These are phyloP conservation scores for Aleiodes leptofemur DNA, from an alignment of 2,888 invertebrate species.

Conservation along the genomic window DNA sequence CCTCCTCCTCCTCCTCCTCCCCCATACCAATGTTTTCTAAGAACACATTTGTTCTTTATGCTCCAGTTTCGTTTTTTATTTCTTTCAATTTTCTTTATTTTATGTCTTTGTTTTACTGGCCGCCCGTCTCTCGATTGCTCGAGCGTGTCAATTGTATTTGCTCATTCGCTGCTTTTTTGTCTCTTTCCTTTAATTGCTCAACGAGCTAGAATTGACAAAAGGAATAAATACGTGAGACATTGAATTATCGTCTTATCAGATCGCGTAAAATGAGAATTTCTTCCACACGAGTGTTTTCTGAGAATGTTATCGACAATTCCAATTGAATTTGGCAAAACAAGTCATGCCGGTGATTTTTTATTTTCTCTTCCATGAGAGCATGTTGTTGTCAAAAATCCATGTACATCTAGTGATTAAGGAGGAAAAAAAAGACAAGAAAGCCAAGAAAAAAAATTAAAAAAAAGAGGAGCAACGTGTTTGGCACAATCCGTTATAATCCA, in stretches of 20 bases:
- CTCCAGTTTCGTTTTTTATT: conserved; percentile 26
- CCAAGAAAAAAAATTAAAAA: conserved; percentile 8
- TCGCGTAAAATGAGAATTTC: conserved; percentile 1
- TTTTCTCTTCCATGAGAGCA: neutral
- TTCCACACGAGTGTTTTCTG: neutral
- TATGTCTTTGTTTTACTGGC: neutral
- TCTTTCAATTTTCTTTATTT: neutral
- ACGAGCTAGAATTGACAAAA: neutral
- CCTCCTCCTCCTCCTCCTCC: neutral
- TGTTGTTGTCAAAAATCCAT: neutral
- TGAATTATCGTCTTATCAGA: neutral
- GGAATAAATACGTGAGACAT: neutral
- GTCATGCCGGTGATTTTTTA: neutral
- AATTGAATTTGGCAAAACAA: neutral
- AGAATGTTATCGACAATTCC: neutral
- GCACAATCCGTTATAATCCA: conserved; percentile 45
- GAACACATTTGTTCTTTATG: conserved; percentile 39
- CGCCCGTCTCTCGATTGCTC: neutral
- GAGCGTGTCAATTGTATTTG: neutral
- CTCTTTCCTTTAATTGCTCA: neutral
- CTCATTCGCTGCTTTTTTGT: too few species aligned
- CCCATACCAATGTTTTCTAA: conserved; percentile 25
- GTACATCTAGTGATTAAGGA: neutral
- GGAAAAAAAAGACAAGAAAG: neutral
- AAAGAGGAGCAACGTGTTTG: conserved; percentile 43